Evolutionary conservation across 2,797 vertebrate genomes (phyloP).

Genomic region (Protosalanx chinensis): DNA sequence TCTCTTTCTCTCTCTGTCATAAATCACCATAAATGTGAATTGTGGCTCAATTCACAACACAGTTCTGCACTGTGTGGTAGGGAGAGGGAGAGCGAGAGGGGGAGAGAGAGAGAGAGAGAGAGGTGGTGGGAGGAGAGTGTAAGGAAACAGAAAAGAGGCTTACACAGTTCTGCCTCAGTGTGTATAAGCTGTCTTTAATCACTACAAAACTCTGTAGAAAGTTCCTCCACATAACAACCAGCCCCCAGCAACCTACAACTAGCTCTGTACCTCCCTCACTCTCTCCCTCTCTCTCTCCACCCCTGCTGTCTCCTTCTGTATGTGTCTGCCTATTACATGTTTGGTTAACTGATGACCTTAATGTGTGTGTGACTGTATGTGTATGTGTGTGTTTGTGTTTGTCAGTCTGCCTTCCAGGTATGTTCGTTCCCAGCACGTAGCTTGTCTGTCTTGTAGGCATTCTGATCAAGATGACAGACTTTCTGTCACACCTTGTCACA

Average conservation of each 20-base stretch:
- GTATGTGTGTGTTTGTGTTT: background rate
- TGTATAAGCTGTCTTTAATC: slow-evolving; percentile 3
- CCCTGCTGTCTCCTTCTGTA: background rate
- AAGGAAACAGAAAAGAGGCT: background rate
- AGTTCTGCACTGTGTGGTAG: too few relatives aligned
- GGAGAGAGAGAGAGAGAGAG: background rate
- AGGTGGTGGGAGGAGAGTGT: background rate
- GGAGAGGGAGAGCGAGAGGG: background rate
- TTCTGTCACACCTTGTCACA: background rate
- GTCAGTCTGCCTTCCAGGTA: background rate
- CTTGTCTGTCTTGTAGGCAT: background rate
- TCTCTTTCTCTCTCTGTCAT: slow-evolving; percentile 3
- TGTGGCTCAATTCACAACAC: too few relatives aligned
- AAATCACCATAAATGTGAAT: too few relatives aligned
- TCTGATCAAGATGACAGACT: background rate
- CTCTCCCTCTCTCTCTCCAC: background rate
- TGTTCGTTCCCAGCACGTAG: slow-evolving; percentile 7
- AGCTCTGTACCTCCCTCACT: slow-evolving; percentile 15
- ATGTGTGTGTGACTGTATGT: slow-evolving; percentile 10
- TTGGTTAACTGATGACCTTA: background rate
- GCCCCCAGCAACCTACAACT: background rate
- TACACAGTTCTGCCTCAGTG: background rate
- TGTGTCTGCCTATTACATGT: background rate
- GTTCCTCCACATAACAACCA: slow-evolving; percentile 1
- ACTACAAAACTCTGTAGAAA: background rate